These are phyloP conservation scores for Muraenolepis orangiensis DNA, from an alignment of 2,797 vertebrate genomes.

Conservation along the genomic window DNA sequence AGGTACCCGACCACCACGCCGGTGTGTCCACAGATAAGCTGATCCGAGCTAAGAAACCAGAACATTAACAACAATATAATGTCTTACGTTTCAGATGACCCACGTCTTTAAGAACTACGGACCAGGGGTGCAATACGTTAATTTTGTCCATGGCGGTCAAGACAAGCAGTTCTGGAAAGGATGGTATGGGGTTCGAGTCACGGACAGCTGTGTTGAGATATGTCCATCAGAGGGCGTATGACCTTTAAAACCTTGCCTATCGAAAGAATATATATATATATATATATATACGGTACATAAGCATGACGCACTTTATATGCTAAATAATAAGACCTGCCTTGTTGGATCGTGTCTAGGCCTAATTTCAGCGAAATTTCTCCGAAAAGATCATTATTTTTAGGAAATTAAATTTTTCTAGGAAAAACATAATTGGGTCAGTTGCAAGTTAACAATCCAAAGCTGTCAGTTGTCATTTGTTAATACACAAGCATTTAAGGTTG, in stretches of 20 bases:
- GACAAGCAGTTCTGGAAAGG: constrained; percentile 88
- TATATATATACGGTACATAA: background rate
- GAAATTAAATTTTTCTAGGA: too few species aligned
- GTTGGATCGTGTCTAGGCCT: too few species aligned
- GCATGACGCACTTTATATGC: background rate
- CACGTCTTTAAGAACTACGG: constrained; percentile 86
- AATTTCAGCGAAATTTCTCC: background rate
- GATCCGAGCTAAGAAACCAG: background rate
- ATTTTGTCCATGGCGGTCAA: constrained; percentile 83
- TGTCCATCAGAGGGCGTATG: constrained; percentile 57
- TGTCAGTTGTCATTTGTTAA: background rate
- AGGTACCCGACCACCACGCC: constrained; percentile 73
- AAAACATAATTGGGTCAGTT: background rate
- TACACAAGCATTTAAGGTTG: background rate
- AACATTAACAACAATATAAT: background rate
- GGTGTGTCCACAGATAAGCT: background rate
- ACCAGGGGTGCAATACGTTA: constrained; percentile 79
- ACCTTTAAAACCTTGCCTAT: too few species aligned
- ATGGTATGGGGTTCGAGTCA: constrained; percentile 87
- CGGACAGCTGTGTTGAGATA: constrained; percentile 84
- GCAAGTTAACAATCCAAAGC: background rate
- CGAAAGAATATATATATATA: too few species aligned
- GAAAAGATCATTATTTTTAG: too few species aligned
- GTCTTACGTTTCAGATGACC: constrained; percentile 68
- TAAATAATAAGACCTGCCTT: too few species aligned